Percentiles rank a stretch among this genome's conserved stretches.
These are phyloP conservation scores for Tipula vernalis DNA, from an alignment of 2,888 invertebrate species.

Conservation along the genomic window DNA sequence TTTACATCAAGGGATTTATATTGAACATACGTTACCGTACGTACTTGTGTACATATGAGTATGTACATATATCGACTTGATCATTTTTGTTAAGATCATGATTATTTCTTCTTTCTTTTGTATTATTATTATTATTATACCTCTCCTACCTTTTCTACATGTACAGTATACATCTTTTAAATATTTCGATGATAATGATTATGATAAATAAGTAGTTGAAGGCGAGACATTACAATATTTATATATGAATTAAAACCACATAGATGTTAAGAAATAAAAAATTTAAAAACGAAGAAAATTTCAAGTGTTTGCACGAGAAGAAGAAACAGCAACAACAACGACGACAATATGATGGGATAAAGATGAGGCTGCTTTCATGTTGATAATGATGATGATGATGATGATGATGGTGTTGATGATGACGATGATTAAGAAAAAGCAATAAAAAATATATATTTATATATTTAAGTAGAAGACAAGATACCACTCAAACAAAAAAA, in stretches of 20 bases:
- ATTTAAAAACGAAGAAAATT: neutral
- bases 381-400: neutral
- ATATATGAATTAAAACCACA: neutral
- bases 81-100: neutral
- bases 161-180: neutral
- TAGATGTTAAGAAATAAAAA: neutral
- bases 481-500: neutral
- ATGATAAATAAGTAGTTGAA: constrained; percentile 10
- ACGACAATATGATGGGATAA: neutral
- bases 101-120: neutral
- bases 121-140: too few species aligned
- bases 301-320: neutral
- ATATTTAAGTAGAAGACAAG: neutral
- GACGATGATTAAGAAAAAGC: neutral
- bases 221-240: constrained; percentile 8
- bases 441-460: neutral
- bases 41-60: neutral
- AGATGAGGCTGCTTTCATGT: neutral
- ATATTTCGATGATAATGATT: neutral
- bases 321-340: neutral
- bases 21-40: neutral
- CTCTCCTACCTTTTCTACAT: too few species aligned
- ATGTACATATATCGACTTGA: neutral
- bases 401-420: neutral
- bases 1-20: neutral